Percentiles rank a stretch among this genome's conserved stretches.
Conservation (phyloP, 2,888 invertebrate species). For the Onthophagus sagittarius region DNA sequence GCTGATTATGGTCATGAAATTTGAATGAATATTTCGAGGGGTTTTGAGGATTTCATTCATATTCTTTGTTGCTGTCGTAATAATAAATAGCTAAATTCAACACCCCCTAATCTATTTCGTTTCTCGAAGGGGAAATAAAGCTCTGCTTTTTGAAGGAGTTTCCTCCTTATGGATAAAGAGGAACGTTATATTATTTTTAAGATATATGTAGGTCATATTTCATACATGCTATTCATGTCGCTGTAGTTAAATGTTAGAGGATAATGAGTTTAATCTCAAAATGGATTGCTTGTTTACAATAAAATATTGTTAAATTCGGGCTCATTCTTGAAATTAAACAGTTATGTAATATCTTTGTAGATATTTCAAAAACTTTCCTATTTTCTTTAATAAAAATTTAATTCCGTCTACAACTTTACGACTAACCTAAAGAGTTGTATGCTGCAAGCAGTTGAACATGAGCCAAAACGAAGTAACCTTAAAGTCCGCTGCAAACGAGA, state of each 20-base stretch:
- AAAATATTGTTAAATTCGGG: no score
- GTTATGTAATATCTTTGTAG: no score
- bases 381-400: neutral
- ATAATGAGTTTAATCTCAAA: neutral
- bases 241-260: neutral
- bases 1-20: no score
- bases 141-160: neutral
- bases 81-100: neutral
- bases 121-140: neutral
- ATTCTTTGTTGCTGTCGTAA: neutral
- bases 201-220: neutral
- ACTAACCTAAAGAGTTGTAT: neutral
- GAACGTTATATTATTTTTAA: neutral
- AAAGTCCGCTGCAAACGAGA: neutral
- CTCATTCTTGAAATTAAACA: no score
- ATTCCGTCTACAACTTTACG: neutral
- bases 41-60: neutral
- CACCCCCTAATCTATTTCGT: neutral
- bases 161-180: neutral
- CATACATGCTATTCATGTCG: neutral
- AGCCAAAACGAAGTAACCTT: neutral
- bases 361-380: no score
- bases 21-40: neutral
- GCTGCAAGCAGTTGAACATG: neutral
- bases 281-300: no score